A percentile compares a stretch with the other conserved stretches of the same genome.
Conservation (phyloP, 2,797 vertebrate genomes). For the Nothura maculosa region DNA sequence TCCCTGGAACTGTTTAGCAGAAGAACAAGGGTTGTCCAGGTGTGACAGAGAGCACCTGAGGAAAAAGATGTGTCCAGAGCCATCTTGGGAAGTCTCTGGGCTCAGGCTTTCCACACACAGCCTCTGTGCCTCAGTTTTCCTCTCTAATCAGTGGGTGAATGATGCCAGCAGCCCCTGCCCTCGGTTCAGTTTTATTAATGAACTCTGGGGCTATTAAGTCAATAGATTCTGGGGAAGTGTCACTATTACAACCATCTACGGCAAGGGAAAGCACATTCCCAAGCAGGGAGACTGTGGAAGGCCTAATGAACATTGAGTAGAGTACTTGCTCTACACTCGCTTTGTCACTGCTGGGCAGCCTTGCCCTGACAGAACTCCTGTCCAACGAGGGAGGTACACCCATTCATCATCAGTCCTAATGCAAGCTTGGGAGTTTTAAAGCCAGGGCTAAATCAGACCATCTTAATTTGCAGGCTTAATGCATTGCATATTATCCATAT, state of each 20-base stretch:
- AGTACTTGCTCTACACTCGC: conserved; percentile 9
- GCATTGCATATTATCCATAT: conserved; percentile 72
- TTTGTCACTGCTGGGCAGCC: conserved; percentile 60
- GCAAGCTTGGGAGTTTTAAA: conserved; percentile 65
- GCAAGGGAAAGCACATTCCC: conserved; percentile 26
- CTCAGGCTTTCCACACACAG: neutral
- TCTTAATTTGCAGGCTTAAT: conserved; percentile 73
- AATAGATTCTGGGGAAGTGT: conserved; percentile 12
- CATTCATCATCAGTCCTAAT: conserved; percentile 72
- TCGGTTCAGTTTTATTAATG: conserved; percentile 3
- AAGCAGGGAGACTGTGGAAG: conserved; percentile 32
- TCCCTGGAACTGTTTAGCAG: neutral
- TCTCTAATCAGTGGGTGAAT: neutral
- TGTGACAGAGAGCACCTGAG: neutral
- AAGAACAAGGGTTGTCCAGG: neutral
- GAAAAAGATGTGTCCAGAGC: accelerated
- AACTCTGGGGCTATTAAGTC: neutral
- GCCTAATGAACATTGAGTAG: conserved; percentile 53
- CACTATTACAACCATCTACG: neutral
- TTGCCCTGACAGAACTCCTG: conserved; percentile 65
- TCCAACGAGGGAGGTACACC: conserved; percentile 34
- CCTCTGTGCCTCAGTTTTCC: conserved; percentile 4
- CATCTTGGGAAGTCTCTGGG: neutral
- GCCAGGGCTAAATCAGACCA: conserved; percentile 62
- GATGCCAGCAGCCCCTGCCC: neutral